phyloP scores from a whole-genome alignment of 2,113 vertebrate species.

The Microcebus ravelobensis region DNA sequence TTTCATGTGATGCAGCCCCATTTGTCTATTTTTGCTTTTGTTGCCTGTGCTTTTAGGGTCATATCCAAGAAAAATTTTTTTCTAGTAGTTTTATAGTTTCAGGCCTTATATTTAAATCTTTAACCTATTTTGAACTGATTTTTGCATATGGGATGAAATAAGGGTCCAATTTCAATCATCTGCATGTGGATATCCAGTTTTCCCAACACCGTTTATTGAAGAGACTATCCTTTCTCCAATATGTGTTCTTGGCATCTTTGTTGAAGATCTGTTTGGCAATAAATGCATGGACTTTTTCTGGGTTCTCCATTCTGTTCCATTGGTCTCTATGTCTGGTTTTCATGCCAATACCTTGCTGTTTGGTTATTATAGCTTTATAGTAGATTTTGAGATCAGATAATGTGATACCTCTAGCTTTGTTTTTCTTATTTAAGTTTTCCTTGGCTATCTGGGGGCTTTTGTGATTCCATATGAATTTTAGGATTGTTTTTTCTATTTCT shows the following conservation, averaged over 20 bases:
- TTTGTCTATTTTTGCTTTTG: neutral
- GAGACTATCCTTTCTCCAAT: neutral
- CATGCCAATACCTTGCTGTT: neutral
- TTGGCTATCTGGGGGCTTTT: neutral
- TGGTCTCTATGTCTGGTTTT: neutral
- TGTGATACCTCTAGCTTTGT: neutral
- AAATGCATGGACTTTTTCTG: neutral
- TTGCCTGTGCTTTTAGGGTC: neutral
- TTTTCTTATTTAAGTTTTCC: neutral
- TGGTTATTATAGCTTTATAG: neutral
- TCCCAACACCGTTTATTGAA: neutral
- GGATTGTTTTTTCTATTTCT: neutral
- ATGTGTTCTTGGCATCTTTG: neutral
- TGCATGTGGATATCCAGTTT: neutral
- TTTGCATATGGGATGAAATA: neutral
- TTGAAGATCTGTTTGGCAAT: neutral
- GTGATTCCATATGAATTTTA: neutral
- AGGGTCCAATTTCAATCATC: neutral
- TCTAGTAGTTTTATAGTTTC: neutral
- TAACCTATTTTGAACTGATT: neutral
- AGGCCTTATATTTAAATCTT: neutral
- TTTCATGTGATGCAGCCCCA: neutral
- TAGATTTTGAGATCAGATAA: neutral
- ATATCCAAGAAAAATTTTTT: neutral
- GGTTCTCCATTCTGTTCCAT: neutral